A percentile compares a stretch with the other conserved stretches of the same genome.
Evolutionary conservation across 2,888 invertebrate species (phyloP).

Genomic region (Brenthis ino): DNA sequence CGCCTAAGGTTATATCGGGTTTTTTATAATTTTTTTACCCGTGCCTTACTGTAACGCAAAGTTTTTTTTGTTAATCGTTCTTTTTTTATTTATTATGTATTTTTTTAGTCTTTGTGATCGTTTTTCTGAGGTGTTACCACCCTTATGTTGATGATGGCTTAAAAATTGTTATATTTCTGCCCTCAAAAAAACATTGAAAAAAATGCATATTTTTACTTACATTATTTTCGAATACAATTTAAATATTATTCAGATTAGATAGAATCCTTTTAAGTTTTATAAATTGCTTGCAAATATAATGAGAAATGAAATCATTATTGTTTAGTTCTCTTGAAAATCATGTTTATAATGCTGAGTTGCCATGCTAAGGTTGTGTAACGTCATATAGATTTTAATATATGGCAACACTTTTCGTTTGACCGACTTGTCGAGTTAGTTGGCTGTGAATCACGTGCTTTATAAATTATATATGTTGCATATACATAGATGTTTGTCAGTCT

Average conservation of each 20-base stretch:
- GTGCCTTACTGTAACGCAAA: conserved; percentile 51
- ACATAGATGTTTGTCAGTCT: background rate
- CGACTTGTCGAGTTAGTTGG: conserved; percentile 30
- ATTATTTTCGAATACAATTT: too few relatives aligned
- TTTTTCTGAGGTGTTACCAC: conserved; percentile 40
- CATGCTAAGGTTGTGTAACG: conserved; percentile 10
- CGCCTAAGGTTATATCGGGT: conserved; percentile 31
- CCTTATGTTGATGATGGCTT: conserved; percentile 17
- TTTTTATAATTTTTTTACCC: conserved; percentile 43
- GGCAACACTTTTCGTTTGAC: conserved; percentile 13
- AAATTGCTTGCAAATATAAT: too few relatives aligned
- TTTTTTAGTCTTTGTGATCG: conserved; percentile 50
- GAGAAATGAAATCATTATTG: background rate
- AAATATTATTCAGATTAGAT: too few relatives aligned
- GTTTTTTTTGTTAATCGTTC: conserved; percentile 49
- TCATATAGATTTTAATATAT: conserved; percentile 17
- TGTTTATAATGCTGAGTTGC: conserved; percentile 8
- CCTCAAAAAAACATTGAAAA: conserved; percentile 9
- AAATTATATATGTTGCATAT: conserved; percentile 24
- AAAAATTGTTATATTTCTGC: conserved; percentile 20
- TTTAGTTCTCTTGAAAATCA: conserved; percentile 7
- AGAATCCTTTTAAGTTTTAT: too few relatives aligned
- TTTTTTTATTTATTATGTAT: conserved; percentile 55
- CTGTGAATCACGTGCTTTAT: conserved; percentile 38
- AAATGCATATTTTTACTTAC: background rate